phyloP scores from a whole-genome alignment of 2,888 invertebrate species.

The Troides aeacus region DNA sequence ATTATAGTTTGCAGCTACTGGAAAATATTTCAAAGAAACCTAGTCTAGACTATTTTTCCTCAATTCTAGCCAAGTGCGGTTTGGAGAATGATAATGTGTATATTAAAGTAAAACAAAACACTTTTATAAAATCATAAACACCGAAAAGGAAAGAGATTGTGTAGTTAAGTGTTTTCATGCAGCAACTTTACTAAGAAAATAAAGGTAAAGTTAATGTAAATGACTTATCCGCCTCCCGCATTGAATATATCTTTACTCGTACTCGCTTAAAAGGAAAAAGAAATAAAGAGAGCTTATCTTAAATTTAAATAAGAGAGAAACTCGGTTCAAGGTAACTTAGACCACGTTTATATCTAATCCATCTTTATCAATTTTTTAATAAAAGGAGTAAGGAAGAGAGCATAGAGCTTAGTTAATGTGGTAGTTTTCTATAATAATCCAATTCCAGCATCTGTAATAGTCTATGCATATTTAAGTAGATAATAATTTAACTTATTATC shows the following conservation, averaged over 20 bases:
- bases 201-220: constrained; percentile 15
- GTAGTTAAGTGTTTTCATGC: constrained; percentile 1
- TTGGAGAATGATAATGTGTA: not conserved
- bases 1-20: no score
- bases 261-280: constrained; percentile 2
- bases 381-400: no score
- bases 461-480: no score
- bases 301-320: constrained; percentile 20
- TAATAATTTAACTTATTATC: no score
- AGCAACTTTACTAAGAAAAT: constrained; percentile 1
- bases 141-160: not conserved
- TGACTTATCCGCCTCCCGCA: constrained; percentile 2
- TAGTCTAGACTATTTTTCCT: no score
- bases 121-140: not conserved
- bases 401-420: no score
- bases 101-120: not conserved
- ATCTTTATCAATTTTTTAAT: no score
- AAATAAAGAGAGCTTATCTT: constrained; percentile 18
- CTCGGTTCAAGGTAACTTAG: constrained; percentile 4
- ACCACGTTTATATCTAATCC: no score
- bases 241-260: constrained; percentile 3
- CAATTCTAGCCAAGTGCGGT: not conserved
- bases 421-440: no score
- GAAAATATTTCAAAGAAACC: no score
- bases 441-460: no score